These are phyloP conservation scores for Podarcis cretensis DNA, from an alignment of 2,113 vertebrate species.

Conservation along the genomic window DNA sequence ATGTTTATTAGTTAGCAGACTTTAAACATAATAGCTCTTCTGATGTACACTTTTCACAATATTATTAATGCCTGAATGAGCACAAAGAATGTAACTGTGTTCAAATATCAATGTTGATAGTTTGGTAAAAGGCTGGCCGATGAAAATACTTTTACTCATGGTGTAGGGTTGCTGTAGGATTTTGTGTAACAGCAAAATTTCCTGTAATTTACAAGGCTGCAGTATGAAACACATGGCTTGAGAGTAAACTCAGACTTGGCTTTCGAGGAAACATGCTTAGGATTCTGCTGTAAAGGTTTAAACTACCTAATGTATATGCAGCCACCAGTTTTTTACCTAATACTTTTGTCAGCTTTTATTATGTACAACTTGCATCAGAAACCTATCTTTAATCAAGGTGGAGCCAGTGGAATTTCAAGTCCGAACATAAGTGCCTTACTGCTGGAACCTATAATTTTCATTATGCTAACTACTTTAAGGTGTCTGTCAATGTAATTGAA, in stretches of 20 bases:
- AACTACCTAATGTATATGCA: background rate
- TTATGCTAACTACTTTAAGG: background rate
- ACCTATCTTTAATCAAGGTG: background rate
- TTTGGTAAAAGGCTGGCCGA: background rate
- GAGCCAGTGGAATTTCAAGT: background rate
- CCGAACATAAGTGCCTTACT: background rate
- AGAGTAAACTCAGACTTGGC: background rate
- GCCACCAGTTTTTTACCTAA: background rate
- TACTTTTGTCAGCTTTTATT: background rate
- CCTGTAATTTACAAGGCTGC: background rate
- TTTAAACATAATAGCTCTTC: no score
- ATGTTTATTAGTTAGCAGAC: no score
- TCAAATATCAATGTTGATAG: background rate
- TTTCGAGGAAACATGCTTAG: background rate
- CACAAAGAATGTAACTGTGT: no score
- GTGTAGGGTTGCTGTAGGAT: background rate
- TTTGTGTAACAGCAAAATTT: background rate
- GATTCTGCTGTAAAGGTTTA: background rate
- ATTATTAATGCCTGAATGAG: background rate
- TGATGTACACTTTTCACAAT: no score
- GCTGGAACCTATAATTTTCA: background rate
- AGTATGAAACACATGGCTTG: background rate
- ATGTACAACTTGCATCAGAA: background rate
- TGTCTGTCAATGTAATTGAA: background rate
- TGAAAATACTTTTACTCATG: background rate